phyloP scores from a whole-genome alignment of 2,888 invertebrate genomes.

The Amiota minor region DNA sequence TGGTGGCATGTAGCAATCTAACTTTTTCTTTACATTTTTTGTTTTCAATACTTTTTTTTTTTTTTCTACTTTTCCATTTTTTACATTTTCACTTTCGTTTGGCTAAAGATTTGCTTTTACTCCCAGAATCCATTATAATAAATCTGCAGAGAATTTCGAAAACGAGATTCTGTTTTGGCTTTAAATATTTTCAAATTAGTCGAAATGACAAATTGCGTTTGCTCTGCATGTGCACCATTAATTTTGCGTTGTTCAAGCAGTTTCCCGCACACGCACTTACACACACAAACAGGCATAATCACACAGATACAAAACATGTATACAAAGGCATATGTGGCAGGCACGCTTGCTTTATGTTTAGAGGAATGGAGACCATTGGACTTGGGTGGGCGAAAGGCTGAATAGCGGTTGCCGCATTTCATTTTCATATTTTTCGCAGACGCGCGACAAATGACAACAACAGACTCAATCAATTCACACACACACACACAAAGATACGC shows the following conservation, averaged over 20 bases:
- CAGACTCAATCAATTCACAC: conserved; percentile 59
- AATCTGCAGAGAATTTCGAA: conserved; percentile 13
- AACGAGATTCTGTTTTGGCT: conserved; percentile 47
- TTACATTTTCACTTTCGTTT: background rate
- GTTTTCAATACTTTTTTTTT: background rate
- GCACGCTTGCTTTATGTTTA: background rate
- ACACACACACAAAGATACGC: background rate
- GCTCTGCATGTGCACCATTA: conserved; percentile 60
- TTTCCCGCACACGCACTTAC: conserved; percentile 28
- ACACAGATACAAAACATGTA: conserved; percentile 31
- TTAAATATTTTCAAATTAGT: conserved; percentile 62
- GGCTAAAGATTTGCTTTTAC: background rate
- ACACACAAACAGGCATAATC: conserved; percentile 20
- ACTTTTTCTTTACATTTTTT: conserved; percentile 2
- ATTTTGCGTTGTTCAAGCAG: conserved; percentile 45
- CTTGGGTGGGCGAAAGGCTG: background rate
- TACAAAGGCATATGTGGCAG: background rate
- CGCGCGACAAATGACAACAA: conserved; percentile 56
- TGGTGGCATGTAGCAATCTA: background rate
- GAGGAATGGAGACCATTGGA: background rate
- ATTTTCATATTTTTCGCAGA: conserved; percentile 57
- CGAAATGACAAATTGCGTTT: conserved; percentile 61
- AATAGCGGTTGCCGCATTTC: conserved; percentile 49
- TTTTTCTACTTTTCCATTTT: too few relatives aligned
- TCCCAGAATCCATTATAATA: conserved; percentile 13